Evolutionary conservation across 2,113 vertebrate genomes (phyloP).

Genomic region (Ammodramus savannarum): DNA sequence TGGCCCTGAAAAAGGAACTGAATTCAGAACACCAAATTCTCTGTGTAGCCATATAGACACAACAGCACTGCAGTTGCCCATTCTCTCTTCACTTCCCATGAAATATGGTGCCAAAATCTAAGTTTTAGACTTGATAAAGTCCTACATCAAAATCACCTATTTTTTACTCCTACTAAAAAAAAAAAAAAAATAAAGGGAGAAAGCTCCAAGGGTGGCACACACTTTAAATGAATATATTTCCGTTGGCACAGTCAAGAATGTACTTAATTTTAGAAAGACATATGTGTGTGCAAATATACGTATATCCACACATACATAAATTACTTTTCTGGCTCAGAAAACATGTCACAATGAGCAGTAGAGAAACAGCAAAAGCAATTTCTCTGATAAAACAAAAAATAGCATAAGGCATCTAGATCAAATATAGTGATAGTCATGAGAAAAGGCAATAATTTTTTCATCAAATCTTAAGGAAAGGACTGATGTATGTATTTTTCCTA

Average conservation of each 20-base stretch:
- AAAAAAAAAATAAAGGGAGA: background rate
- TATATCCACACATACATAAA: background rate
- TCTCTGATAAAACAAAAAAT: background rate
- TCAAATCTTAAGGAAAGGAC: background rate
- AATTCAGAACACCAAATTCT: background rate
- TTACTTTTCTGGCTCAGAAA: background rate
- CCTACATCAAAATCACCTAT: background rate
- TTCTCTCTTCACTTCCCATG: background rate
- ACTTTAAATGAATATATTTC: background rate
- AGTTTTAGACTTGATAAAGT: background rate
- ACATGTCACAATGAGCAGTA: background rate
- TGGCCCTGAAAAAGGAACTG: background rate
- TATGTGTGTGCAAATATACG: background rate
- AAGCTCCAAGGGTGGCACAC: background rate
- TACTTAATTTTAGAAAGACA: background rate
- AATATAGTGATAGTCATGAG: background rate
- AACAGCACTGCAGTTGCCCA: background rate
- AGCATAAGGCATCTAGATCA: background rate
- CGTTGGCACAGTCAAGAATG: background rate
- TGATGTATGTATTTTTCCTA: background rate
- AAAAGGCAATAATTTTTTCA: background rate
- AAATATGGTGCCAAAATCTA: background rate
- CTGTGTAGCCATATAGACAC: background rate
- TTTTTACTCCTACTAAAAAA: background rate
- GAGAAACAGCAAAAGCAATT: background rate